Evolutionary conservation across 2,113 vertebrate species (phyloP), one percentile per base, ranked within the genome.

Genomic region (Quiscalus mexicanus): DNA sequence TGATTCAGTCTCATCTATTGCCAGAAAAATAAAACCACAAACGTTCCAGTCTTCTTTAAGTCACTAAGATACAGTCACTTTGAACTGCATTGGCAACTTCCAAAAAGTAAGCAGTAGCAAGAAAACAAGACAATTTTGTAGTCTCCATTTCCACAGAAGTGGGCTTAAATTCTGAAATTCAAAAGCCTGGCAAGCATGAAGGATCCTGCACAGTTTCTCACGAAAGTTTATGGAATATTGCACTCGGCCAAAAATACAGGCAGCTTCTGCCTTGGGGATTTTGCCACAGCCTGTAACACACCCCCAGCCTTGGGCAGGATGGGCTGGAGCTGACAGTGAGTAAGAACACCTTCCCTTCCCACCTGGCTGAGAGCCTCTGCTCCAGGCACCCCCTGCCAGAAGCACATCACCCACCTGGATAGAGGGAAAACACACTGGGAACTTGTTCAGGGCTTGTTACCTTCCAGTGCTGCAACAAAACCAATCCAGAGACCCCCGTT

Each of bases 1-100:
- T 19, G 33, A 45, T 67, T 93, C 76, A 87, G 60, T 84, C 85
- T 95, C 41, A 93, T 87, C 76, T 84, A 71, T 27, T 90, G 76
- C 90, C 96, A 96, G 88, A 91, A 93, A 91, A 95, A 60, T 52
- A 90, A 88, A 84, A 59, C 52, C 73, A 79, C 73, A 58, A 84
- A 90, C 68, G 50, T 56, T 84, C 86, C 85, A 77, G 58, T 68
- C 64, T 71, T 76, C 78, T 44, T 77, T 70, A 93, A 93, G 52
- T 88, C 71, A 63, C 82, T 50, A 35, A 84, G 60, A 75, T 68
- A 71, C 53, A 59, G 11, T 75, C 44, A 53, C 92, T 95, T 92
- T 87, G 56, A 96, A 93, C 71, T 82, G 35, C 71, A 75, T 0
- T 64, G 62, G 88, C 33, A 95, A 67, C 30, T 71, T 79, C 42